Base-by-base conservation (phyloP, 2,888 invertebrate species). In the Chalcosyrphus nemorum region DNA sequence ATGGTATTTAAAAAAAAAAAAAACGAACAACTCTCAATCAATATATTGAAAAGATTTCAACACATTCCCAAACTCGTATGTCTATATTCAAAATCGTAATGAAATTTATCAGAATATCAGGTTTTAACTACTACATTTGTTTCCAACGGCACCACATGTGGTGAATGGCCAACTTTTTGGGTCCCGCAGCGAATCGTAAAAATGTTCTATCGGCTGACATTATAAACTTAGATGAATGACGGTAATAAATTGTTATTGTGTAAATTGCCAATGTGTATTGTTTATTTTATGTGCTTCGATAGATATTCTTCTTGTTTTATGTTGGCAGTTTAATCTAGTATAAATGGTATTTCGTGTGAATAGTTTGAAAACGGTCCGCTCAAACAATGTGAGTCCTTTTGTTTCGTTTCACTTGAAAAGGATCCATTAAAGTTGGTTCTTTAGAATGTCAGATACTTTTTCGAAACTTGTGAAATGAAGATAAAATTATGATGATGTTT, bases 191-290 rank as follows among this genome's bases (percentile, higher is more conserved):
- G 32, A 72, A 38, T 76, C 43, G 61, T 59, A 43, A 76, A 59
- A 68, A 52, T 52, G 29, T 35, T 38, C 35, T 57, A 47, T 59
- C 24, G 50, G 65, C 21, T 43, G 66, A 70, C 70, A 77, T 70
- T 77, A 70, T 63, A 70, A 77, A 77, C 61, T 61, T 59, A 63
- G 70, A 77, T 77, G 61, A 54, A 77, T 70, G 70, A 70, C 61
- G 27, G 70, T 38, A 77, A 77, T 77, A 77, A 77, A 77, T 77
- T 70, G 61, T 61, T 70, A 77, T 70, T 61, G 61, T 70, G 68
- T 52, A 65, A 75, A 75, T 57, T 27, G 13, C 63, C n/a, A 54
- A 45, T 74, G 29, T 41, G 47, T 52, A 57, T 57, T 59, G 57
- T 57, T 35, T 57, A 41, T 59, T 57, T 57, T 57, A 66, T 66